A percentile compares a stretch with the other conserved stretches of the same genome.
These are phyloP conservation scores for Enteromius mattozi DNA, from an alignment of 2,797 vertebrate genomes.

Conservation along the genomic window DNA sequence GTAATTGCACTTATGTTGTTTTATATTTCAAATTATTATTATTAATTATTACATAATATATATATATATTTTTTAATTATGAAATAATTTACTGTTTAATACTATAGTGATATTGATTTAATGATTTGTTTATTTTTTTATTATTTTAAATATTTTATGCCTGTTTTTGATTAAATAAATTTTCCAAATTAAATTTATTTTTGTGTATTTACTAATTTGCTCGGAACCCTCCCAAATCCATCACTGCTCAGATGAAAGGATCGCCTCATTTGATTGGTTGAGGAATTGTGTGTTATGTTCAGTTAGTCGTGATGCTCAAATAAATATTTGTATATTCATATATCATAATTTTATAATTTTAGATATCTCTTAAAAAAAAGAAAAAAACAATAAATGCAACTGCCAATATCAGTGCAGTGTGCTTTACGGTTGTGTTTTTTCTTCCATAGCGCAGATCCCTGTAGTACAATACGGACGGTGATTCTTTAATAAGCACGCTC, in stretches of 20 bases:
- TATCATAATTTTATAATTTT: background rate
- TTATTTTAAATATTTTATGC: too few relatives aligned
- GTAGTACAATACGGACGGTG: slow-evolving; percentile 43
- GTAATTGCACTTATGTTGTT: background rate
- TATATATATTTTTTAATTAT: too few relatives aligned
- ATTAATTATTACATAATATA: too few relatives aligned
- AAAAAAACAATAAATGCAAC: background rate
- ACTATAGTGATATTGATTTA: background rate
- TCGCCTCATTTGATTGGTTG: background rate
- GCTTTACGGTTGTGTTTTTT: background rate
- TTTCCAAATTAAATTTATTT: too few relatives aligned
- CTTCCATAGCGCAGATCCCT: slow-evolving; percentile 11
- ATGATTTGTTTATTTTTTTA: background rate
- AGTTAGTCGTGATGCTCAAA: background rate
- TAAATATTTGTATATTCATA: background rate
- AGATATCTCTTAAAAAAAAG: background rate
- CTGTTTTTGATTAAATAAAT: background rate
- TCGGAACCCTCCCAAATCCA: background rate
- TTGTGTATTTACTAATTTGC: too few relatives aligned
- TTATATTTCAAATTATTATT: too few relatives aligned
- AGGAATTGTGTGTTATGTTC: background rate
- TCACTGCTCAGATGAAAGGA: background rate
- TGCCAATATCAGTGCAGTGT: background rate
- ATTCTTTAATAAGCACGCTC: slow-evolving; percentile 51
- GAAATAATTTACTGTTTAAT: too few relatives aligned